Conservation (phyloP, 2,888 invertebrate species). For the Blastobasis lacticolella region DNA sequence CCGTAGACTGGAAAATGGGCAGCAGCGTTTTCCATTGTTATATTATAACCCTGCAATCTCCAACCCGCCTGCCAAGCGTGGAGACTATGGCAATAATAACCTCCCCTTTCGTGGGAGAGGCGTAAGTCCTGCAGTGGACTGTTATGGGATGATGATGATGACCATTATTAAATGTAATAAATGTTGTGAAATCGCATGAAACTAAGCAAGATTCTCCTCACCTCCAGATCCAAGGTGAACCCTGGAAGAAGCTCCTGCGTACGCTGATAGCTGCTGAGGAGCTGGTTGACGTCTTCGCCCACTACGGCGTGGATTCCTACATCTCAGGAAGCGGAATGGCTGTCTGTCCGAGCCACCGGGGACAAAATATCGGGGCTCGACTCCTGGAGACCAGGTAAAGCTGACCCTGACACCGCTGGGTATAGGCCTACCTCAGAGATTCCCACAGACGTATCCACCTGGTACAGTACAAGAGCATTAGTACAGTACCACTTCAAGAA, state of each 20-base stretch:
- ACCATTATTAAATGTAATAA: too few relatives aligned
- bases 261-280: conserved; percentile 37
- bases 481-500: neutral
- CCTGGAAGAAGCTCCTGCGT: conserved; percentile 44
- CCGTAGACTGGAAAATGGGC: too few relatives aligned
- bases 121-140: too few relatives aligned
- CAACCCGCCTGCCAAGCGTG: neutral
- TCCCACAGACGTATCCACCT: neutral
- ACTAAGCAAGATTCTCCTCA: too few relatives aligned
- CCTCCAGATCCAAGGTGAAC: conserved; percentile 42
- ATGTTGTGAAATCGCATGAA: too few relatives aligned
- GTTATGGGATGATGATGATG: too few relatives aligned
- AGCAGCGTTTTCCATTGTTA: too few relatives aligned
- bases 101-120: too few relatives aligned
- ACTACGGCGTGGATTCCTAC: conserved; percentile 44
- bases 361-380: conserved; percentile 59
- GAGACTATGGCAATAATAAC: too few relatives aligned
- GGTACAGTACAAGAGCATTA: neutral
- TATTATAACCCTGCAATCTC: too few relatives aligned
- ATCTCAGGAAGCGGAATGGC: conserved; percentile 57
- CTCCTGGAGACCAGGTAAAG: conserved; percentile 47
- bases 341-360: conserved; percentile 44
- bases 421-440: too few relatives aligned
- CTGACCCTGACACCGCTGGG: neutral
- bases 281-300: conserved; percentile 41